Evolutionary conservation across 2,113 vertebrate species (phyloP), one percentile per base, ranked within the genome.

Genomic region (Calonectris borealis): DNA sequence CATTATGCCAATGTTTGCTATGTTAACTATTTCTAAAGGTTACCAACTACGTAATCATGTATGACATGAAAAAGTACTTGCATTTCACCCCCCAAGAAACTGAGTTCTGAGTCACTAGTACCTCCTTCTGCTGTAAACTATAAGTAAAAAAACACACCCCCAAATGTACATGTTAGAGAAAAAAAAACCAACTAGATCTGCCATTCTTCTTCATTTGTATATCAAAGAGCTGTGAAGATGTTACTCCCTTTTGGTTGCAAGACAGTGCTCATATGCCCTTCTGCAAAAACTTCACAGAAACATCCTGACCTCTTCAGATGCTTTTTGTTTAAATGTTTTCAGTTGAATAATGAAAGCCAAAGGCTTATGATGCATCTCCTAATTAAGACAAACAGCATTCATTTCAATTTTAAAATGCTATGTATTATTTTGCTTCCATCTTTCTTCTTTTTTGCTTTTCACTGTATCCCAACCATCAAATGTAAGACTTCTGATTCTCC

Each of bases 11-110:
- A 82, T 94, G 91, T 98, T 98, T 98, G 96, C 96, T 93, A 64
- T 97, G 90, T 84, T 97, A 97, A 96, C 97, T 97, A 64, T 95
- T 96, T 97, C 94, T 97, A 98, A 98, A 98, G 97, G 96, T 98
- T 98, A 98, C 85, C 95, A 96, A 97, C 94, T 96, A 97, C 88
- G 72, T 92, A 94, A 94, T 97, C 92, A 81, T 94, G 85, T 72
- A 82, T 73, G 52, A 93, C 51, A 89, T 75, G 91, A 96, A 97
- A 94, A 98, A 97, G 72, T 54, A 94, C 88, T 97, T 90, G 91
- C 72, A 92, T 89, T 97, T 98, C 90, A 96, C 87, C 94, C 87
- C 95, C 62, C 49, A 84, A 88, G 95, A 97, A 97, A 96, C 64
- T 70, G 86, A 91, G n/a, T 92, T 98, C 96, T 97, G 95, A 97